Evolutionary conservation across 2,797 vertebrate genomes (phyloP).

Genomic region (Scleropages formosus): DNA sequence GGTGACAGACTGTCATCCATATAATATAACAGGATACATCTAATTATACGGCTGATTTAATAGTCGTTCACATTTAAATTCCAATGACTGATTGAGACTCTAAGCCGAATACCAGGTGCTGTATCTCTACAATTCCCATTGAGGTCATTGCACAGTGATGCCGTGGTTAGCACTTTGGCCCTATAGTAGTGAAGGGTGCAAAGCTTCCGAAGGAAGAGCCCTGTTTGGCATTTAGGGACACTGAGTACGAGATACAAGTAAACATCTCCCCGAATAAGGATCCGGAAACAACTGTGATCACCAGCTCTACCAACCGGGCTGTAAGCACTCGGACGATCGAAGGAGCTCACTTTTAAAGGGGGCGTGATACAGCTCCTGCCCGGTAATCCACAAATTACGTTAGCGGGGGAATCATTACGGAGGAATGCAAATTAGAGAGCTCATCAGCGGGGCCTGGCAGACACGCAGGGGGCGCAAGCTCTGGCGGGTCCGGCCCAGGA

Average conservation of each 20-base stretch:
- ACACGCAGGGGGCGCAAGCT: constrained; percentile 69
- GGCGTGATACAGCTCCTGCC: constrained; percentile 56
- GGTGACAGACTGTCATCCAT: neutral
- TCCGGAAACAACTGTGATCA: constrained; percentile 8
- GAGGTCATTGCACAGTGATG: neutral
- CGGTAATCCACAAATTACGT: constrained; percentile 63
- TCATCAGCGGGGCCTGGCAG: constrained; percentile 70
- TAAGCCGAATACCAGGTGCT: neutral
- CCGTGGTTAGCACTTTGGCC: constrained; percentile 8
- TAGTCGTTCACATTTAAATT: neutral
- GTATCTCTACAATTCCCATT: neutral
- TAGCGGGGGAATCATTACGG: constrained; percentile 62
- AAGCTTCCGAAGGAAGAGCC: too few relatives aligned
- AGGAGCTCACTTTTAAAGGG: constrained; percentile 43
- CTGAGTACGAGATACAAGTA: neutral
- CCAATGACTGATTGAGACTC: neutral
- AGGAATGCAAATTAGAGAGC: constrained; percentile 74
- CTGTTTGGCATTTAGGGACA: neutral
- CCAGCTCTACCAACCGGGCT: constrained; percentile 27
- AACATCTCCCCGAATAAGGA: neutral
- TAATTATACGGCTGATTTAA: too few relatives aligned
- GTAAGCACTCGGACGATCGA: constrained; percentile 37
- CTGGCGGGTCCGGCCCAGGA: constrained; percentile 60
- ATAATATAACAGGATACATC: neutral
- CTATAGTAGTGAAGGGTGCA: neutral